A percentile compares a stretch with the other conserved stretches of the same genome.
Evolutionary conservation across 2,888 invertebrate species (phyloP).

Genomic region (Ditula angustiorana): DNA sequence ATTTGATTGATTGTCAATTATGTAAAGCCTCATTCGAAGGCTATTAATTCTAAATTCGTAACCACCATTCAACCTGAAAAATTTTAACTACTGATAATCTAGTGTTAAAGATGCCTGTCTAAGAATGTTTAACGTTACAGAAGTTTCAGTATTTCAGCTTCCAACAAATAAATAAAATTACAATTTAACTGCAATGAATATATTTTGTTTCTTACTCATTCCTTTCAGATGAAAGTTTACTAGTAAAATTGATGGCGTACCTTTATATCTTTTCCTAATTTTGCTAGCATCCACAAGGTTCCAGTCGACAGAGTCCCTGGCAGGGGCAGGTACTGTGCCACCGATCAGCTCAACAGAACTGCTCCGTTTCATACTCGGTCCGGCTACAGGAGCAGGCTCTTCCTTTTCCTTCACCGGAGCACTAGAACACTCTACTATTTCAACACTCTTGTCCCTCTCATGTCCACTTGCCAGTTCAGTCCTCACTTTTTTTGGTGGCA

Average conservation of each 20-base stretch:
- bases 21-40: too few species aligned
- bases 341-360: conserved; percentile 79
- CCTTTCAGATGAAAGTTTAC: not conserved
- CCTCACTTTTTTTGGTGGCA: conserved; percentile 66
- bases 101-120: too few species aligned
- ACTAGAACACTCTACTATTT: conserved; percentile 69
- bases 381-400: conserved; percentile 62
- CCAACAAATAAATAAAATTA: too few species aligned
- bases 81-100: too few species aligned
- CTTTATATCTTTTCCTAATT: conserved; percentile 83
- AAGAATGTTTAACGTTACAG: too few species aligned
- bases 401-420: conserved; percentile 60
- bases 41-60: too few species aligned
- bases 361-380: conserved; percentile 69
- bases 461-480: conserved; percentile 70
- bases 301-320: conserved; percentile 79
- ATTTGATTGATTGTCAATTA: too few species aligned
- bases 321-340: conserved; percentile 73
- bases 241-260: conserved; percentile 57
- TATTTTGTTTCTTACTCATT: not conserved
- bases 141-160: too few species aligned
- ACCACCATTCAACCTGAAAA: too few species aligned
- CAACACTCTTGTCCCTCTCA: conserved; percentile 70
- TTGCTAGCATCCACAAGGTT: conserved; percentile 83
- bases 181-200: too few species aligned